phyloP scores from a whole-genome alignment of 2,797 vertebrate genomes.

The Fistularia tabacaria region DNA sequence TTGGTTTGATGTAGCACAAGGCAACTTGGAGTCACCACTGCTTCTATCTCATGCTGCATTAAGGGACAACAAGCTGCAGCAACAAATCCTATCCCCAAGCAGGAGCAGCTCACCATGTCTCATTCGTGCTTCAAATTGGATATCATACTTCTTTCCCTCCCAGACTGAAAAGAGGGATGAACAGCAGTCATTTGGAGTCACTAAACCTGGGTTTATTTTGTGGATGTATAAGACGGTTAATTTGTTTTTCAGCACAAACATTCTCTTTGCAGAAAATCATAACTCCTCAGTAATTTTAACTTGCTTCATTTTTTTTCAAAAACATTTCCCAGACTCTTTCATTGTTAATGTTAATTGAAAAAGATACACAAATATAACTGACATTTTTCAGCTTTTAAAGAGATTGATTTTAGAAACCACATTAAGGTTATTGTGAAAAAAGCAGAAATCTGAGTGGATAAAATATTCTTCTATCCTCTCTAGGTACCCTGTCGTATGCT shows the following conservation, averaged over 20 bases:
- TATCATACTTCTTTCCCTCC: slow-evolving; percentile 31
- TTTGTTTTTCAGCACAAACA: slow-evolving; percentile 2
- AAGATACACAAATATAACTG: too few relatives aligned
- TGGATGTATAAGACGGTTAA: not conserved
- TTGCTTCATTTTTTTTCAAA: too few relatives aligned
- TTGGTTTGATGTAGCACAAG: slow-evolving; percentile 38
- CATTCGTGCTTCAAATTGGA: slow-evolving; percentile 50
- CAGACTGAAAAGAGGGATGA: slow-evolving; percentile 23
- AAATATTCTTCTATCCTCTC: too few relatives aligned
- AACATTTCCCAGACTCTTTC: too few relatives aligned
- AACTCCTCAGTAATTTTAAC: too few relatives aligned
- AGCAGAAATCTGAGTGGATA: too few relatives aligned
- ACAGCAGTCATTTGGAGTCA: slow-evolving; percentile 27
- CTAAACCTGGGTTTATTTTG: slow-evolving; percentile 12
- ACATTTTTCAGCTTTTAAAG: too few relatives aligned
- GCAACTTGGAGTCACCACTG: slow-evolving; percentile 28
- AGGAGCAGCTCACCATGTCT: slow-evolving; percentile 36
- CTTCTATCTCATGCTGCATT: slow-evolving; percentile 54
- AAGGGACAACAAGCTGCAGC: slow-evolving; percentile 48
- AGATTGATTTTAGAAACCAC: too few relatives aligned
- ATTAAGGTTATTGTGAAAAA: too few relatives aligned
- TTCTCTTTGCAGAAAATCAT: too few relatives aligned
- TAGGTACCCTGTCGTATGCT: too few relatives aligned
- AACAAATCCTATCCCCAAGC: slow-evolving; percentile 52
- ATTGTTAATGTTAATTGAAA: too few relatives aligned